These are phyloP conservation scores for Pheosia gnoma DNA, from an alignment of 2,888 invertebrate species.

Conservation along the genomic window DNA sequence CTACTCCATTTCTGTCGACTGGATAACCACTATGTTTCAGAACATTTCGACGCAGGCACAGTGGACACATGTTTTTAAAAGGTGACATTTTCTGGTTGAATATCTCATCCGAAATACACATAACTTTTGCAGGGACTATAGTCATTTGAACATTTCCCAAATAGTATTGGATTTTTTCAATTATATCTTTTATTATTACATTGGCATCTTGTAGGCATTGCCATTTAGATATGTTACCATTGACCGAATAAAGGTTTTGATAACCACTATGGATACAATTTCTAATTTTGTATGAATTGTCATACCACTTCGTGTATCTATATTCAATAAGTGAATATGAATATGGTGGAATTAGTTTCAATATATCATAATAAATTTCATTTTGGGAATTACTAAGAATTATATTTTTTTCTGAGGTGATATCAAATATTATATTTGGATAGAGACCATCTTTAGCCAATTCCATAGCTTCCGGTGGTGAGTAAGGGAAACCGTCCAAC, in stretches of 20 bases:
- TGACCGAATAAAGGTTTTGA: conserved; percentile 79
- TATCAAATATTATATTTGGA: conserved; percentile 83
- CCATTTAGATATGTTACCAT: conserved; percentile 83
- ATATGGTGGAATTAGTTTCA: conserved; percentile 65
- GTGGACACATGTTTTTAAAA: conserved; percentile 84
- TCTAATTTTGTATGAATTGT: conserved; percentile 58
- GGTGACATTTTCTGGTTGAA: conserved; percentile 77
- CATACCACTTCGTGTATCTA: conserved; percentile 72
- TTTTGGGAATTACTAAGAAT: conserved; percentile 67
- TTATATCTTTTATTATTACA: conserved; percentile 58
- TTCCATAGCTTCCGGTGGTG: conserved; percentile 75
- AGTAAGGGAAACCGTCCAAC: conserved; percentile 85
- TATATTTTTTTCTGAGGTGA: conserved; percentile 63
- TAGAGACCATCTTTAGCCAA: conserved; percentile 79
- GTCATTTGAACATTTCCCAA: conserved; percentile 71
- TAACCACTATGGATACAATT: conserved; percentile 80
- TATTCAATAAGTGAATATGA: conserved; percentile 65
- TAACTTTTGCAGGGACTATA: conserved; percentile 75
- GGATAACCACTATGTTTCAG: conserved; percentile 70
- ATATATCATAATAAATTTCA: conserved; percentile 59
- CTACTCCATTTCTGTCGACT: conserved; percentile 80
- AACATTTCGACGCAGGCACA: conserved; percentile 76
- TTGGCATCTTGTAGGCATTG: conserved; percentile 74
- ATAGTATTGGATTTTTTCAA: conserved; percentile 79
- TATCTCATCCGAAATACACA: conserved; percentile 83